Base-by-base conservation (phyloP, 30 jellyfish, hydroid and myxozoan genomes). In the Hydractinia symbiolongicarpus region DNA sequence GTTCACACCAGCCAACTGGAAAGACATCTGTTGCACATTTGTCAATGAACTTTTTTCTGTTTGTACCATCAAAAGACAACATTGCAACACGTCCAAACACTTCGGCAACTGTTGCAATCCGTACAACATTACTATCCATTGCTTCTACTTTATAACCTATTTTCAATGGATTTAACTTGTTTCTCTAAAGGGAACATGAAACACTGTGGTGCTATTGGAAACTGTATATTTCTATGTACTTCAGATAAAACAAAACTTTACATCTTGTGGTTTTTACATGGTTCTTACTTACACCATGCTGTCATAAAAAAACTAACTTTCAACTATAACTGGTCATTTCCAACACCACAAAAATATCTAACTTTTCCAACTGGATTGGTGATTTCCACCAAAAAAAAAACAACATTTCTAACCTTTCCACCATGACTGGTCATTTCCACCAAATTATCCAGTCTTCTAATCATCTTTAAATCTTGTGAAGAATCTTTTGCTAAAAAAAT, bases 1-100 rank as follows among this genome's bases (percentile, higher is more conserved):
- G 77, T 70, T 79, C 81, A 62, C 94, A 85, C 99, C 99, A 94
- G 0, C 96, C 96, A 82, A 81, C 78, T 4, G 96, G 99, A 73
- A 76, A 88, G 16, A 94, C 61, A 13, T 87, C 95, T 66, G 83
- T 83, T 8, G 93, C 84, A 6, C 82, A 93, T 79, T 76, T 79
- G 77, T 88, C 96, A 50, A 85, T 79, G 77, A 88, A 94, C 54
- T 94, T 94, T 19, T 76, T 77, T 64, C 85, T 85, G 19, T 67
- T 67, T 6, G 79, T 76, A 7, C 99, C 99, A 79, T 94, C 99
- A 67, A 94, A 94, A 14, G 72, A 55, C 55, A 94, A 64, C 40
- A 82, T 82, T 17, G 84, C 81, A 8, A 94, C 77, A 11, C 99
- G 91, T 9, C 99, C 99, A 71, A 82, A 79, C 10, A 94, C 87